phyloP scores from a whole-genome alignment of 2,113 vertebrate genomes.

The Cebidichthys violaceus region DNA sequence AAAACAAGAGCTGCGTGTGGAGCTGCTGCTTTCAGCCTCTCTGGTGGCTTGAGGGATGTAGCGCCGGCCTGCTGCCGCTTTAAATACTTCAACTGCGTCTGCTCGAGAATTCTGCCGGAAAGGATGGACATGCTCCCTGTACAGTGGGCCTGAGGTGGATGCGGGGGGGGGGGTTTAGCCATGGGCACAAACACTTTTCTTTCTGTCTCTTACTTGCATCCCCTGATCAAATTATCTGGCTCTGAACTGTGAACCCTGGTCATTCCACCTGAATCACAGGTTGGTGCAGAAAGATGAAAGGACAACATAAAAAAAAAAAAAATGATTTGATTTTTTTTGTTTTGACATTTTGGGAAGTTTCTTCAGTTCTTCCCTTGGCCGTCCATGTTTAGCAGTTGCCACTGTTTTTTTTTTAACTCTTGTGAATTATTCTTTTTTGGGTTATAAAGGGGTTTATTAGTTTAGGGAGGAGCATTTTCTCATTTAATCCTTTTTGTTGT shows the following conservation, averaged over 20 bases:
- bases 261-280: not conserved
- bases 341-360: no score
- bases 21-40: slow-evolving; percentile 35
- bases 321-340: no score
- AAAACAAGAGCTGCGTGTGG: slow-evolving; percentile 21
- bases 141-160: not conserved
- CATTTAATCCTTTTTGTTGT: no score
- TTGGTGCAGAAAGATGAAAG: no score
- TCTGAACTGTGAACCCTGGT: not conserved
- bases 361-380: no score
- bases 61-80: slow-evolving; percentile 13
- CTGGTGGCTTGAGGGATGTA: slow-evolving; percentile 61
- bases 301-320: not conserved
- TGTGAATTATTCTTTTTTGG: no score
- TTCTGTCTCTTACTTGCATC: not conserved
- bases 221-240: not conserved
- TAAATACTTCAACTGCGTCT: slow-evolving; percentile 57
- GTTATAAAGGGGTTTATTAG: no score
- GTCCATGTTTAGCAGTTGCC: no score
- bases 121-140: slow-evolving; percentile 53
- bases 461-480: no score
- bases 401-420: no score
- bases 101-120: slow-evolving; percentile 72
- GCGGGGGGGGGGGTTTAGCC: no score
- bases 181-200: no score